A percentile compares a stretch with the other conserved stretches of the same genome.
These are phyloP conservation scores for Drosophila micromelanica DNA, from an alignment of 1,140 invertebrate genomes.

Conservation along the genomic window DNA sequence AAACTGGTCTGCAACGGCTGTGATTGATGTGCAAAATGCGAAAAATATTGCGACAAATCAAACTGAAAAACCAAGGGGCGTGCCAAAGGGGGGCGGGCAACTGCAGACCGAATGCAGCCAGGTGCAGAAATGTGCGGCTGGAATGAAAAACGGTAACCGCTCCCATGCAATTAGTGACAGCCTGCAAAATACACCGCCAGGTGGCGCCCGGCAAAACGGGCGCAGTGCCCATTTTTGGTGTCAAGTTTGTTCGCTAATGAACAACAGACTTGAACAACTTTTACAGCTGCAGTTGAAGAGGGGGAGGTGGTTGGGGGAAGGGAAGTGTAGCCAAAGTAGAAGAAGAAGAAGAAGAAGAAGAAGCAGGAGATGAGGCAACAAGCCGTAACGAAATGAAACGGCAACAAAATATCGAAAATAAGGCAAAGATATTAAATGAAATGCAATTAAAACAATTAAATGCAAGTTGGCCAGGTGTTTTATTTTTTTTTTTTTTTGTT, in stretches of 20 bases:
- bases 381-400: constrained; percentile 18
- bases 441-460: constrained; percentile 76
- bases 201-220: constrained; percentile 21
- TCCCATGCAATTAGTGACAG: constrained; percentile 46
- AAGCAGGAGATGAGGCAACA: neutral
- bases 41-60: constrained; percentile 74
- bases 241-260: constrained; percentile 72
- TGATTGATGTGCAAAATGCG: constrained; percentile 69
- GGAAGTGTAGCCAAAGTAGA: too few species aligned
- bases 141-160: constrained; percentile 18
- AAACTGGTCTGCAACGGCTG: constrained; percentile 39
- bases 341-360: neutral
- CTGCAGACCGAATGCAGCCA: neutral
- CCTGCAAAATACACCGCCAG: constrained; percentile 38
- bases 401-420: constrained; percentile 59
- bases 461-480: constrained; percentile 17
- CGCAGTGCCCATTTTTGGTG: constrained; percentile 16
- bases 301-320: too few species aligned
- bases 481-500: neutral
- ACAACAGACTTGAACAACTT: constrained; percentile 69
- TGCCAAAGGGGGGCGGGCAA: neutral
- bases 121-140: constrained; percentile 10
- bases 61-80: constrained; percentile 41
- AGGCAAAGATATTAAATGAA: constrained; percentile 61
- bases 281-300: too few species aligned